Evolutionary conservation across 2,113 vertebrate genomes (phyloP), one percentile per base, ranked within the genome.

Genomic region (Amazona guildingii): DNA sequence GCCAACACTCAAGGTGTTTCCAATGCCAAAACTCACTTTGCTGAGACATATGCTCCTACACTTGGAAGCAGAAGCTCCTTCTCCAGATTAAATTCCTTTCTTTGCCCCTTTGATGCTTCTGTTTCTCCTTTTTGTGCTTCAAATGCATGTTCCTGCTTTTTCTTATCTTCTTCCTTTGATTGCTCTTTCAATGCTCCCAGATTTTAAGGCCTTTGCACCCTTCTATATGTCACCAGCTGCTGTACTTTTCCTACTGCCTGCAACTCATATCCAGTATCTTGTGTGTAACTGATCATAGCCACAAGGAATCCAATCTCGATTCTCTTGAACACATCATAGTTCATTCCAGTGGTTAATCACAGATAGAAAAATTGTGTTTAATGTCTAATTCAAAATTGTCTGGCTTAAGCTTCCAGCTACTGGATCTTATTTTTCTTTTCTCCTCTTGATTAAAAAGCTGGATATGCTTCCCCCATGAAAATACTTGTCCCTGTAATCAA

Each of bases 401-500:
- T 95, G 66, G 43, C 76, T 84, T 52, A 69, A 86, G 76, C 77
- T 92, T 73, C 10, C 59, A 93, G 54, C 67, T 77, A 94, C 51
- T 91, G 44, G 67, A 69, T 83, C 93, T 92, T 86, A 41, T 73
- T 94, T 87, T 84, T 69, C 81, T 69, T 93, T 90, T 59, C 51
- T 86, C 66, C 43, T 86, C 84, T 69, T 96, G 95, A 96, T 97
- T 97, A 95, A 96, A 97, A 95, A 83, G 67, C 75, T 91, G 92
- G 87, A 66, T 93, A 69, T 77, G 78, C 57, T 91, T 91, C 83
- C 90, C 89, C 82, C 87, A 80, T 90, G 91, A 94, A 95, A 91
- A 95, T 96, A 90, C 93, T 93, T 59, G 75, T 39, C 75, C 91
- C 78, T 88, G 82, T 96, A 96, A 96, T 97, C 90, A 96, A 96